Percentiles rank a stretch among this genome's conserved stretches.
phyloP scores from a whole-genome alignment of 92 coral and sea anemone genomes.

The Phenganax subtilis region DNA sequence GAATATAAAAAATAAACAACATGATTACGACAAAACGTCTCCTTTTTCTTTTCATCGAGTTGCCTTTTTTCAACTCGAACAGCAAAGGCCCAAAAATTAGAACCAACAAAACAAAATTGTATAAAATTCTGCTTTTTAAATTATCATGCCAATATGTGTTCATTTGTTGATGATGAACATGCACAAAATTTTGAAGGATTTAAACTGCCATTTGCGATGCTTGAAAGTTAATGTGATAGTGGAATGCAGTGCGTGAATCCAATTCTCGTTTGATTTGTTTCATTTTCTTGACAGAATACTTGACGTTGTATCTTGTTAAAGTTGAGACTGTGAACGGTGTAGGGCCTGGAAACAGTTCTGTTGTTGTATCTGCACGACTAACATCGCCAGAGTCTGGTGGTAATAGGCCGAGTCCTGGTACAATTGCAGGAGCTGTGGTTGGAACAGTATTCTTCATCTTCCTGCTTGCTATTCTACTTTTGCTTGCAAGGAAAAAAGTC shows the following conservation, averaged over 20 bases:
- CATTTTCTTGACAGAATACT: background rate
- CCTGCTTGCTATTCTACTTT: background rate
- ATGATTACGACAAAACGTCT: too few relatives aligned
- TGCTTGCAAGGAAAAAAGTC: background rate
- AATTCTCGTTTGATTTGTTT: background rate
- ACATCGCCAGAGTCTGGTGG: background rate
- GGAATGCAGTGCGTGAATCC: background rate
- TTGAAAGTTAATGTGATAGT: background rate
- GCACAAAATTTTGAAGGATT: too few relatives aligned
- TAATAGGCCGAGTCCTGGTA: background rate
- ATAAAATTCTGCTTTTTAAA: too few relatives aligned
- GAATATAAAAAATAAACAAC: too few relatives aligned
- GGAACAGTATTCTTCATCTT: background rate
- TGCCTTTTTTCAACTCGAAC: too few relatives aligned
- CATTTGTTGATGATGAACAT: too few relatives aligned
- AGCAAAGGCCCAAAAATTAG: too few relatives aligned
- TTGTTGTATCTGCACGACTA: background rate
- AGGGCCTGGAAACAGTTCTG: background rate
- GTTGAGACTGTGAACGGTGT: background rate
- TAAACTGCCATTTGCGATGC: too few relatives aligned
- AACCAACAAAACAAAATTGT: too few relatives aligned
- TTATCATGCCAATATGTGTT: too few relatives aligned
- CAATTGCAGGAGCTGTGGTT: constrained; percentile 1
- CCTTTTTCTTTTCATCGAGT: too few relatives aligned
- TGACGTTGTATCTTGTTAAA: background rate